Evolutionary conservation across 2,113 vertebrate genomes (phyloP).

Genomic region (Stegostoma tigrinum): DNA sequence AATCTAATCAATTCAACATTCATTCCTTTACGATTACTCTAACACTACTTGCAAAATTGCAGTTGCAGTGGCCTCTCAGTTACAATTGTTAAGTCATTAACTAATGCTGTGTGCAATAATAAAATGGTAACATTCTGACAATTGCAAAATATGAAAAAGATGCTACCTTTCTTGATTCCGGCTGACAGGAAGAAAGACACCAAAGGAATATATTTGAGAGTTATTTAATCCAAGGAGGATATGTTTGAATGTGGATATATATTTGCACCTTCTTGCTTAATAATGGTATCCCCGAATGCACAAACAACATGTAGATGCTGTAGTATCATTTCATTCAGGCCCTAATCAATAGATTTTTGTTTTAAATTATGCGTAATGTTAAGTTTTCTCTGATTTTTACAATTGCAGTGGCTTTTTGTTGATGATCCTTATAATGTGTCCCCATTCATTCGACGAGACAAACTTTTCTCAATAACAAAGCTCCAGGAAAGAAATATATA

Average conservation of each 20-base stretch:
- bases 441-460: neutral
- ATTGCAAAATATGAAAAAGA: too few species aligned
- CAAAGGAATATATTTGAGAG: neutral
- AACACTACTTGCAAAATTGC: too few species aligned
- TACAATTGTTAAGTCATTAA: too few species aligned
- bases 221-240: neutral
- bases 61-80: too few species aligned
- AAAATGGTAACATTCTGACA: too few species aligned
- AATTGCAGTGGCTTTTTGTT: neutral
- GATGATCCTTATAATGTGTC: neutral
- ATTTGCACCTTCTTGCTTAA: neutral
- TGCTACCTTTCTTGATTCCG: too few species aligned
- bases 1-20: too few species aligned
- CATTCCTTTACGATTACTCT: too few species aligned
- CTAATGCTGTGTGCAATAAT: too few species aligned
- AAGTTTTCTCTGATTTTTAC: neutral
- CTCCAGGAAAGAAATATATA: neutral
- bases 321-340: neutral
- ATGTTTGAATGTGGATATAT: neutral
- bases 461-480: neutral
- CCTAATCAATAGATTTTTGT: neutral
- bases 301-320: neutral
- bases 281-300: neutral
- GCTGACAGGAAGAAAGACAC: neutral
- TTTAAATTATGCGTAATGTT: neutral